Evolutionary conservation across 2,113 vertebrate genomes (phyloP).

Genomic region (Hydrochoerus hydrochaeris): DNA sequence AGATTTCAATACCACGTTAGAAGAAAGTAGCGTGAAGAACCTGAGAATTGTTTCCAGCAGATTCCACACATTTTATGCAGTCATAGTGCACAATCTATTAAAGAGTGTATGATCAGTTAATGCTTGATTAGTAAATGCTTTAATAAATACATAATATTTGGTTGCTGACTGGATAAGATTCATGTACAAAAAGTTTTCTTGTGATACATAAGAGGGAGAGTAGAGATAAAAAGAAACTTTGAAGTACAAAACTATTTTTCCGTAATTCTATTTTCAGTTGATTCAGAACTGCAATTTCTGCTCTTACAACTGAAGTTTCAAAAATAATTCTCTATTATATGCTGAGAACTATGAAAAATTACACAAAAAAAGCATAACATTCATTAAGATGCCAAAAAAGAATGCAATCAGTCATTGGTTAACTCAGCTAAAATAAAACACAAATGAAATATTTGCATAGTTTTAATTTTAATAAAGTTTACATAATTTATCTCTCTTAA

Average conservation of each 20-base stretch:
- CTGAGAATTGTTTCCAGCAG: not conserved
- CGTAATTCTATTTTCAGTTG: constrained; percentile 16
- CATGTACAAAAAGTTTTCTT: not conserved
- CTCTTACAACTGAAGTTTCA: not conserved
- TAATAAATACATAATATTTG: not conserved
- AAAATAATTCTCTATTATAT: not conserved
- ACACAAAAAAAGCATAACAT: not conserved
- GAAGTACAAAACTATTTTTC: constrained; percentile 16
- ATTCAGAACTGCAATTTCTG: not conserved
- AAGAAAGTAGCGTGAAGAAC: not conserved
- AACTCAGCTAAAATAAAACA: constrained; percentile 57
- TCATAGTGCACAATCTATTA: not conserved
- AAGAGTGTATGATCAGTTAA: not conserved
- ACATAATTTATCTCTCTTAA: constrained; percentile 57
- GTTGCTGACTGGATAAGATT: not conserved
- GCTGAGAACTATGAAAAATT: not conserved
- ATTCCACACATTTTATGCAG: not conserved
- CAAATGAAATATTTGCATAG: constrained; percentile 59
- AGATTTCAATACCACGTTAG: not conserved
- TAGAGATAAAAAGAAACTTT: not conserved
- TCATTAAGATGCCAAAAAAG: constrained; percentile 14
- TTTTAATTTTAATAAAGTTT: constrained; percentile 60
- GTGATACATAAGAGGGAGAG: not conserved
- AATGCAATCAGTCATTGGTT: constrained; percentile 48
- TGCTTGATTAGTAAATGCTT: not conserved